Evolutionary conservation across 2,888 invertebrate species (phyloP).

Genomic region (Apotomis betuletana): DNA sequence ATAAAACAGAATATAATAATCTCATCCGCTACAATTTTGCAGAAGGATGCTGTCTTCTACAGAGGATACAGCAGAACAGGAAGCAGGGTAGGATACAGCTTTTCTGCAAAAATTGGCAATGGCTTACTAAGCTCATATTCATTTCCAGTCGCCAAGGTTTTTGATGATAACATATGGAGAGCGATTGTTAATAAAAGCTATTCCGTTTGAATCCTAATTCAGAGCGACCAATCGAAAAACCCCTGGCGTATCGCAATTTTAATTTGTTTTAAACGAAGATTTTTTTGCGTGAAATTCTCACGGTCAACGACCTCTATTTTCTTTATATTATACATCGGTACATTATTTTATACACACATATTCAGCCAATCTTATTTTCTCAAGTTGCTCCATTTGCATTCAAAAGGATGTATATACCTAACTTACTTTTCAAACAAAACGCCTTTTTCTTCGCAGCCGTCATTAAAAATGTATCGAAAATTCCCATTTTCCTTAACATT

Average conservation of each 20-base stretch:
- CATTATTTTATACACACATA: too few species aligned
- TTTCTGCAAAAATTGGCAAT: too few species aligned
- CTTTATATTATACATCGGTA: not conserved
- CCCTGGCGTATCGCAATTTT: not conserved
- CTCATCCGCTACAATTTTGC: too few species aligned
- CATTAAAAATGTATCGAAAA: not conserved
- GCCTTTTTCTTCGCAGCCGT: not conserved
- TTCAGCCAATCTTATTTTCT: conserved; percentile 13
- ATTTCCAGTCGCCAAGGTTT: too few species aligned
- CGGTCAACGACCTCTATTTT: conserved; percentile 1
- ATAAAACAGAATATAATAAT: too few species aligned
- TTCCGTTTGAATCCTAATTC: not conserved
- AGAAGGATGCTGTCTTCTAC: too few species aligned
- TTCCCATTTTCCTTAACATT: conserved; percentile 8
- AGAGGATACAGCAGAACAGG: too few species aligned
- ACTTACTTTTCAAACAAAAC: not conserved
- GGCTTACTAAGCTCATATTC: too few species aligned
- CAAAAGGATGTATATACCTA: not conserved
- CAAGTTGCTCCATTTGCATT: conserved; percentile 13
- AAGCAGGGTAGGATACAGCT: too few species aligned
- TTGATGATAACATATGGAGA: too few species aligned
- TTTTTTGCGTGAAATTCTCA: conserved; percentile 15
- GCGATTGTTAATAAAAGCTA: too few species aligned
- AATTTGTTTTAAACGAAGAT: conserved; percentile 14
- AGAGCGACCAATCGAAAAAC: not conserved